Evolutionary conservation across 1,140 invertebrate species (phyloP).

Genomic region (Drosophila nigromelanica): DNA sequence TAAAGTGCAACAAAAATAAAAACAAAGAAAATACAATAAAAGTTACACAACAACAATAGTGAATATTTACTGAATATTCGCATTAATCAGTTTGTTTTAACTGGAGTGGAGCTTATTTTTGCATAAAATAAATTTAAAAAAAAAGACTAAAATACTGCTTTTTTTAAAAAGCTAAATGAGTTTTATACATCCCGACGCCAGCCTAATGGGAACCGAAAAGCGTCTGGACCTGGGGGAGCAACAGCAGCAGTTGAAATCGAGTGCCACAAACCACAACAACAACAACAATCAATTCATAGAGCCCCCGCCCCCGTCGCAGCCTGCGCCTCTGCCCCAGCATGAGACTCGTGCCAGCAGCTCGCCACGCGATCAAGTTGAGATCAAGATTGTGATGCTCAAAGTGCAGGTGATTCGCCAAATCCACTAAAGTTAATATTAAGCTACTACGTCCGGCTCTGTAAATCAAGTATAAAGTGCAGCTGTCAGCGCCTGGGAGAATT

Average conservation of each 20-base stretch:
- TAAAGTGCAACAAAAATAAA: slow-evolving; percentile 49
- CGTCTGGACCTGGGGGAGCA: background rate
- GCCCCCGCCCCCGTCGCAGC: background rate
- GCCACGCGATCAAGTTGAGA: slow-evolving; percentile 48
- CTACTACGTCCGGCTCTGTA: background rate
- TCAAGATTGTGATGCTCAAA: slow-evolving; percentile 73
- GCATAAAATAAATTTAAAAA: background rate
- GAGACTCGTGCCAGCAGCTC: slow-evolving; percentile 25
- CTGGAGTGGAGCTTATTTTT: background rate
- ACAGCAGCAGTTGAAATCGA: background rate
- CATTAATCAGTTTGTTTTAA: slow-evolving; percentile 1
- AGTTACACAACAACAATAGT: slow-evolving; percentile 50
- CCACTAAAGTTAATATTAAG: slow-evolving; percentile 8
- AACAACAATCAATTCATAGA: slow-evolving; percentile 11
- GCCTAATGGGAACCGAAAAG: slow-evolving; percentile 43
- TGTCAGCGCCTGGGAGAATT: background rate
- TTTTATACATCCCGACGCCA: slow-evolving; percentile 69
- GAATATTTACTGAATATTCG: slow-evolving; percentile 11
- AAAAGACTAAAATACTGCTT: too few relatives aligned
- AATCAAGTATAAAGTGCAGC: background rate
- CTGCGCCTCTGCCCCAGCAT: background rate
- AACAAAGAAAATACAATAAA: slow-evolving; percentile 1
- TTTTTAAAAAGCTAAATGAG: slow-evolving; percentile 50
- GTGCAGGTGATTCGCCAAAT: slow-evolving; percentile 60
- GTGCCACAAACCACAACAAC: background rate